Evolutionary conservation across 2,888 invertebrate genomes (phyloP).

Genomic region (Lordiphosa andalusiaca): DNA sequence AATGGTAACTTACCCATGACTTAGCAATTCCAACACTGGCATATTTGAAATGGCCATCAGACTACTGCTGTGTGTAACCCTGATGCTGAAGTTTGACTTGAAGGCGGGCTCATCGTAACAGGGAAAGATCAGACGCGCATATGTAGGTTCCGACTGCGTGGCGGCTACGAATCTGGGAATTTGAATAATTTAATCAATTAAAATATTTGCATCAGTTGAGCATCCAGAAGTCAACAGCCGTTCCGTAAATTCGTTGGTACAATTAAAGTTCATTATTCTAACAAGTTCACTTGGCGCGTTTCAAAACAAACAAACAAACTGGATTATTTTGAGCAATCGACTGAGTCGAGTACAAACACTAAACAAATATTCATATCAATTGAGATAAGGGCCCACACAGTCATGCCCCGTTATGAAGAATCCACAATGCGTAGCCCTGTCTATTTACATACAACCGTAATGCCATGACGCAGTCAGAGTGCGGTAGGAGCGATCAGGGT

Average conservation of each 20-base stretch:
- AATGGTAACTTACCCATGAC: slow-evolving; percentile 51
- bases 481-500: not conserved
- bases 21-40: slow-evolving; percentile 52
- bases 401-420: slow-evolving; percentile 59
- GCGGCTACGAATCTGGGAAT: slow-evolving; percentile 81
- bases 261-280: slow-evolving; percentile 7
- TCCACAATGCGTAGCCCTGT: slow-evolving; percentile 16
- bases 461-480: slow-evolving; percentile 1
- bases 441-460: not conserved
- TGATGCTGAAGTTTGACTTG: slow-evolving; percentile 86
- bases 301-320: slow-evolving; percentile 10
- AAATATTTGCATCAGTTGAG: not conserved
- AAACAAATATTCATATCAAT: slow-evolving; percentile 3
- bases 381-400: slow-evolving; percentile 29
- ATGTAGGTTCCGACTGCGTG: slow-evolving; percentile 86
- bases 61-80: slow-evolving; percentile 82
- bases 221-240: slow-evolving; percentile 1
- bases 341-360: slow-evolving; percentile 6
- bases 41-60: slow-evolving; percentile 80
- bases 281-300: not conserved
- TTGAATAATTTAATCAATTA: not conserved
- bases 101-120: slow-evolving; percentile 88
- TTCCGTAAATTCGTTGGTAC: slow-evolving; percentile 1
- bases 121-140: slow-evolving; percentile 86
- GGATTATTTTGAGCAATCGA: slow-evolving; percentile 1